phyloP scores from a whole-genome alignment of 2,113 vertebrate species.

The Lepus americanus region DNA sequence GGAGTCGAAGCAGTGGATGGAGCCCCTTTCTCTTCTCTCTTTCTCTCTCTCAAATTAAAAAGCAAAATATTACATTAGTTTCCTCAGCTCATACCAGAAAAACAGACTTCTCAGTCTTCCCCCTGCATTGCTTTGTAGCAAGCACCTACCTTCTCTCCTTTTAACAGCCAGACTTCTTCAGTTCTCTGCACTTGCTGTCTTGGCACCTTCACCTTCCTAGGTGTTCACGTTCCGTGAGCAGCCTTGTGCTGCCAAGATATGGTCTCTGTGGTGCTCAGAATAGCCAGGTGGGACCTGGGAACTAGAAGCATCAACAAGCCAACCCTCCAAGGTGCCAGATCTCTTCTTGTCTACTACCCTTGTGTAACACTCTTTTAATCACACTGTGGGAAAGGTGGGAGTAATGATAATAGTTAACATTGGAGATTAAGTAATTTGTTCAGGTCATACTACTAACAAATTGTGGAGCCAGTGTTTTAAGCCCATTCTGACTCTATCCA shows the following conservation, averaged over 20 bases:
- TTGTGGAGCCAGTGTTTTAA: neutral
- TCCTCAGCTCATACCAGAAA: constrained; percentile 32
- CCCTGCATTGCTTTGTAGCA: neutral
- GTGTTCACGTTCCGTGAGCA: neutral
- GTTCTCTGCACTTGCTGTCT: neutral
- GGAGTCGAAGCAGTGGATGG: no score
- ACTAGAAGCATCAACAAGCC: neutral
- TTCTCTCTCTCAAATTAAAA: no score
- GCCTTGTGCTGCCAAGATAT: neutral
- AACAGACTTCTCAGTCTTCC: neutral
- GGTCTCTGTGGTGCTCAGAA: neutral
- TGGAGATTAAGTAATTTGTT: constrained; percentile 37
- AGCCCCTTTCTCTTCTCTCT: no score
- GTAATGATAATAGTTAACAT: neutral
- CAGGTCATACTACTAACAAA: neutral
- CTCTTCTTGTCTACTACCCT: neutral
- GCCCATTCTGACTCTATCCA: neutral
- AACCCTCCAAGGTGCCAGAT: neutral
- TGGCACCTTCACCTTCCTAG: neutral
- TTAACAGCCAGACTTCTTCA: neutral
- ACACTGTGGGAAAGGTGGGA: neutral
- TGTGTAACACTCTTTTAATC: neutral
- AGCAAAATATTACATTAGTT: neutral
- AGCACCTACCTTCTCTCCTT: neutral
- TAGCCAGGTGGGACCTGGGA: neutral